Percentiles rank a stretch among this genome's conserved stretches.
Evolutionary conservation across 2,113 vertebrate genomes (phyloP).

Genomic region (Bos javanicus): DNA sequence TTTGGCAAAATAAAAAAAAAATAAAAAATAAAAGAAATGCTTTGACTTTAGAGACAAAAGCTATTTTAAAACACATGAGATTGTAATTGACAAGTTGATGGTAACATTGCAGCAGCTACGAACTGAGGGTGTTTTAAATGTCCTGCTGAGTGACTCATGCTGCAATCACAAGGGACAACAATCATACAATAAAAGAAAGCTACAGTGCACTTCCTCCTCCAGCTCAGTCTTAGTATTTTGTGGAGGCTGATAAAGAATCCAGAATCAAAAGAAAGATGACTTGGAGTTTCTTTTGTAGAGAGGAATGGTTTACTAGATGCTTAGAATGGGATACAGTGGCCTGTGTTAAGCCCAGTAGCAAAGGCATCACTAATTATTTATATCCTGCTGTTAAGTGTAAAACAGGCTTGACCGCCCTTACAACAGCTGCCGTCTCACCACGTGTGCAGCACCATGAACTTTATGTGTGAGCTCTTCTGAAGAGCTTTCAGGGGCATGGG

Average conservation of each 20-base stretch:
- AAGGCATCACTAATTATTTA: constrained; percentile 82
- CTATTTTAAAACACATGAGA: background rate
- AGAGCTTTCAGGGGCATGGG: constrained; percentile 75
- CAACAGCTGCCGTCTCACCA: constrained; percentile 77
- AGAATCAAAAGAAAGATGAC: constrained; percentile 18
- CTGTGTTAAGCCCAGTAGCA: constrained; percentile 69
- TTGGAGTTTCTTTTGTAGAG: constrained; percentile 31
- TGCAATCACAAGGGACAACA: background rate
- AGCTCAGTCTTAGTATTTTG: background rate
- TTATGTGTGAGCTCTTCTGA: constrained; percentile 63
- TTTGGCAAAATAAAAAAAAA: background rate
- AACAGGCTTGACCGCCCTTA: constrained; percentile 81
- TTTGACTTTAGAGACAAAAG: background rate
- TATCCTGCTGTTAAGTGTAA: constrained; percentile 81
- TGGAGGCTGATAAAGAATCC: constrained; percentile 21
- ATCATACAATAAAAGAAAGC: background rate
- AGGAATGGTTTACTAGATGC: constrained; percentile 37
- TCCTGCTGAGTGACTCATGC: background rate
- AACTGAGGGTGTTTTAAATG: background rate
- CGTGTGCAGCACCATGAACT: constrained; percentile 49
- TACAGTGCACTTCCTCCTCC: background rate
- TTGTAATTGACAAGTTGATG: background rate
- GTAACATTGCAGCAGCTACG: background rate
- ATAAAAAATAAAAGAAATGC: background rate
- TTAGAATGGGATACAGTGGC: constrained; percentile 60